Evolutionary conservation across 2,113 vertebrate species (phyloP).

Genomic region (Myodes glareolus): DNA sequence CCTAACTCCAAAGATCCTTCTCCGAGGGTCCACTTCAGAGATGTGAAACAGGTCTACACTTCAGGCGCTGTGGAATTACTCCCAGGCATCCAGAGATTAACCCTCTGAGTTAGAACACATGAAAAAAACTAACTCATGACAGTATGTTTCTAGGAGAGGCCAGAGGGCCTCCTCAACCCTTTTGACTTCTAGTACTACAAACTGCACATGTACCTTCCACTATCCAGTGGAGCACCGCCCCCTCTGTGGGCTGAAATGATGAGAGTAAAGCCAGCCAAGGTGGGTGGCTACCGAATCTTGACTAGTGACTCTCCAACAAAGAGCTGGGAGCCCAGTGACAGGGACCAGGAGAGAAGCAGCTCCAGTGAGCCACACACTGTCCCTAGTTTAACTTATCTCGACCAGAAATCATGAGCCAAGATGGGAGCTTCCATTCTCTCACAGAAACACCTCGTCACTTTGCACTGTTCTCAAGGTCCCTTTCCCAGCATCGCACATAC

Average conservation of each 20-base stretch:
- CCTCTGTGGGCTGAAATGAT: conserved; percentile 24
- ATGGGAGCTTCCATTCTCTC: neutral
- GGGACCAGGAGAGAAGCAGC: neutral
- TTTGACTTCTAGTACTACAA: neutral
- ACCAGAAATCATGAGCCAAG: neutral
- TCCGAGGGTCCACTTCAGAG: neutral
- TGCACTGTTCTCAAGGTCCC: neutral
- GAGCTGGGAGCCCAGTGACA: neutral
- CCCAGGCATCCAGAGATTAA: neutral
- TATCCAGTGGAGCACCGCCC: neutral
- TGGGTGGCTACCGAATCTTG: neutral
- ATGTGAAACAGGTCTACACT: neutral
- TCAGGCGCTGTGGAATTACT: neutral
- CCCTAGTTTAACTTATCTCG: conserved; percentile 4
- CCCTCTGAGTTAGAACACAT: neutral
- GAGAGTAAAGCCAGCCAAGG: neutral
- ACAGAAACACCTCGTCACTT: neutral
- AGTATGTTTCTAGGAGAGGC: neutral
- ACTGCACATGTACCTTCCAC: conserved; percentile 21
- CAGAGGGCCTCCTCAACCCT: neutral
- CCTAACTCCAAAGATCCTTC: conserved; percentile 32
- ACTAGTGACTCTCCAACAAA: neutral
- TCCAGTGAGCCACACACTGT: neutral
- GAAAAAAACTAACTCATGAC: neutral
- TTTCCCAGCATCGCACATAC: neutral